Evolutionary conservation across 2,888 invertebrate genomes (phyloP).

Genomic region (Drosophila kanekoi): DNA sequence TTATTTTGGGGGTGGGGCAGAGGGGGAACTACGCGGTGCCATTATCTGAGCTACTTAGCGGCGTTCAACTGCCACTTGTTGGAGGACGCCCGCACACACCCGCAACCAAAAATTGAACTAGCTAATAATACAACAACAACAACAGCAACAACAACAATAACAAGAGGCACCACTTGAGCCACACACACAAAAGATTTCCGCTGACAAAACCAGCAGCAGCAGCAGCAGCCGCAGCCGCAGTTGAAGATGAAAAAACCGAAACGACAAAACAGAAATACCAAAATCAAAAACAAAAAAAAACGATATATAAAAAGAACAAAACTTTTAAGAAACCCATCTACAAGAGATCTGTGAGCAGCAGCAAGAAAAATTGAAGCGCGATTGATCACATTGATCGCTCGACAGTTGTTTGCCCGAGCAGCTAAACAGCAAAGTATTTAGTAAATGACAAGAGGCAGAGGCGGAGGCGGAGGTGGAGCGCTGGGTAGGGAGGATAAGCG

Average conservation of each 20-base stretch:
- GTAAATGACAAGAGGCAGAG: constrained; percentile 56
- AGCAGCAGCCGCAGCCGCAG: constrained; percentile 16
- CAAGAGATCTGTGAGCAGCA: constrained; percentile 51
- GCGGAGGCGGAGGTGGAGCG: too few species aligned
- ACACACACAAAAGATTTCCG: constrained; percentile 76
- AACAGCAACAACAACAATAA: constrained; percentile 38
- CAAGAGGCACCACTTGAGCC: constrained; percentile 63
- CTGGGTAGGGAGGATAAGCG: not conserved
- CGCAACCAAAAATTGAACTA: constrained; percentile 67
- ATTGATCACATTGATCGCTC: constrained; percentile 76
- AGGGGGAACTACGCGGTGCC: constrained; percentile 67
- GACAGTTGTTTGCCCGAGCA: constrained; percentile 43
- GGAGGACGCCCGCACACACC: constrained; percentile 64
- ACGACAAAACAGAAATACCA: constrained; percentile 52
- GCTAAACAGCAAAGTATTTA: constrained; percentile 72
- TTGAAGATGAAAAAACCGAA: constrained; percentile 23
- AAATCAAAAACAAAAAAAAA: constrained; percentile 17
- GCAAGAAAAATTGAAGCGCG: constrained; percentile 75
- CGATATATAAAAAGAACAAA: constrained; percentile 7
- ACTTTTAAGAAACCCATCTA: constrained; percentile 32
- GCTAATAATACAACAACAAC: constrained; percentile 76
- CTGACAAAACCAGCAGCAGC: constrained; percentile 64
- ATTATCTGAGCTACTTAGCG: constrained; percentile 78
- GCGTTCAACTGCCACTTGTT: constrained; percentile 79
- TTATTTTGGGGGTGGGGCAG: constrained; percentile 57